Evolutionary conservation across 2,888 invertebrate species (phyloP).

Genomic region (Agonopterix arenella): DNA sequence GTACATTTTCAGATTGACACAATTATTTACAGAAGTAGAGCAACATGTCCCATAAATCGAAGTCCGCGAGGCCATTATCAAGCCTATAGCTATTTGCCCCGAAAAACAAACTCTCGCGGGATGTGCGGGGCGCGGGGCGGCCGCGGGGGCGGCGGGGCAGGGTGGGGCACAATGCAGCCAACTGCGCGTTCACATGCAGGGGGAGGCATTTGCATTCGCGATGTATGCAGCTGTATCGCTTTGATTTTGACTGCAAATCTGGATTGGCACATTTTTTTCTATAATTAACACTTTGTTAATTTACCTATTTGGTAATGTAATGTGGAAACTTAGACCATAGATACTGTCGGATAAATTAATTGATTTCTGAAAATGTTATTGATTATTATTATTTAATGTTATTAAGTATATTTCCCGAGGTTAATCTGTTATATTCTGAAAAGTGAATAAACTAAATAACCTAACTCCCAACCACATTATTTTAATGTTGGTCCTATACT

Average conservation of each 20-base stretch:
- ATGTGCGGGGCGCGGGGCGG: slow-evolving; percentile 40
- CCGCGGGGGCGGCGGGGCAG: slow-evolving; percentile 15
- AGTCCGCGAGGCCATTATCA: slow-evolving; percentile 74
- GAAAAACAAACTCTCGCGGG: slow-evolving; percentile 78
- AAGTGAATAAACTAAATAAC: too few relatives aligned
- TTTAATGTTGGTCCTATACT: too few relatives aligned
- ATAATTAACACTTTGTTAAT: too few relatives aligned
- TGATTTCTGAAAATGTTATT: too few relatives aligned
- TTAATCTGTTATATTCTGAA: too few relatives aligned
- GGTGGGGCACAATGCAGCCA: slow-evolving; percentile 65
- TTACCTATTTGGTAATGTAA: too few relatives aligned
- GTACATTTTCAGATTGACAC: too few relatives aligned
- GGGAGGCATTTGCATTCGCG: slow-evolving; percentile 56
- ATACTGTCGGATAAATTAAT: too few relatives aligned
- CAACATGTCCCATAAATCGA: slow-evolving; percentile 23
- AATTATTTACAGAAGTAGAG: slow-evolving; percentile 32
- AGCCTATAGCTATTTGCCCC: slow-evolving; percentile 77
- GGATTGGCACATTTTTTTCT: slow-evolving; percentile 9
- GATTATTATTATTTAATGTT: too few relatives aligned
- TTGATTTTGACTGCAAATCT: slow-evolving; percentile 47
- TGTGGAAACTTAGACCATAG: too few relatives aligned
- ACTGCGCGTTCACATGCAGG: slow-evolving; percentile 62
- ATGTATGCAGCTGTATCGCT: slow-evolving; percentile 50
- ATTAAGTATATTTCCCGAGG: too few relatives aligned
- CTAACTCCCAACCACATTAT: too few relatives aligned